Evolutionary conservation across 2,888 invertebrate species (phyloP), one percentile per base, ranked within the genome.

Genomic region (Pyrrhia umbra): DNA sequence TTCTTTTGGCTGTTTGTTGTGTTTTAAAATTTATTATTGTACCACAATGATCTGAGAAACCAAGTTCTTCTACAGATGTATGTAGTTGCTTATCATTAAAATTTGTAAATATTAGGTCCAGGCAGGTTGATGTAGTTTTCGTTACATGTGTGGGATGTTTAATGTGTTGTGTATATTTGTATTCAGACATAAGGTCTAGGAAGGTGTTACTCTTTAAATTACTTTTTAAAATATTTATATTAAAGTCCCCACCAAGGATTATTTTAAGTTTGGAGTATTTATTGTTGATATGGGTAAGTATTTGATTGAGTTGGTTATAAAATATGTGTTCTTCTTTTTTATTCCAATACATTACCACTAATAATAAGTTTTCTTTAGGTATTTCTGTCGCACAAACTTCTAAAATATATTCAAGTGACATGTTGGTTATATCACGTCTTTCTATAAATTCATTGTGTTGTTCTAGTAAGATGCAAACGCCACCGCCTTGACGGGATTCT

Each of bases 21-120:
- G n/a, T n/a, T n/a, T n/a, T n/a, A n/a, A n/a, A n/a, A n/a, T n/a
- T n/a, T n/a, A n/a, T n/a, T n/a, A n/a, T n/a, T n/a, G 46, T 46
- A 16, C 27, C 15, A 16, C 46, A 18, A n/a, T 54, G 54, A 18
- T 56, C 55, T 16, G 45, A 56, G 6, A 46, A 46, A 15, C 46
- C 55, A 8, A 56, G 16, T 9, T 56, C 55, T 16, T 45, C 37
- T 2, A 56, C 55, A 2, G 15, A n/a, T 15, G 45, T 39, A 13
- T 34, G n/a, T 39, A 39, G 5, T 2, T 23, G 4, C 46, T 46
- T 46, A 10, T 30, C 34, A n/a, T 15, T 54, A 34, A 54, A 54
- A 6, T 43, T 54, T 20, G 43, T 54, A 34, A 54, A 54, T 42
- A 54, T 54, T 54, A 54, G 27, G n/a, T 54, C 54, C 21, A 54